Base-by-base conservation (phyloP, 2,888 invertebrate genomes). In the Hirudinaria manillensis region DNA sequence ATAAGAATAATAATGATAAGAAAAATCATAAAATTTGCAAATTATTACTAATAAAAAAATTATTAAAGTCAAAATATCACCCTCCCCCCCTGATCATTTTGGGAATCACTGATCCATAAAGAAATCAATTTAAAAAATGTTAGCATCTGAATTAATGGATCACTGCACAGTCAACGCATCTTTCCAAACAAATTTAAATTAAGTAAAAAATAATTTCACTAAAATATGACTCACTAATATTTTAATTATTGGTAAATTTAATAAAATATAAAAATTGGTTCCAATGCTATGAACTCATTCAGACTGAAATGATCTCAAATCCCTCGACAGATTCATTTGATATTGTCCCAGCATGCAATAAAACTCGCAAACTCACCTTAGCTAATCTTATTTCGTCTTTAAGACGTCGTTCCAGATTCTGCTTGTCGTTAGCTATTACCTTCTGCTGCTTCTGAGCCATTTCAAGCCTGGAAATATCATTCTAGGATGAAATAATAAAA, bases 391-490 rank as follows among this genome's bases (percentile, higher is more conserved):
- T 90, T 66, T 91, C 92, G 83, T 92, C 92, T 80, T 91, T 89
- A 7, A 93, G 86, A 81, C 90, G 90, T 84, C 91, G 89, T 83
- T 93, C 93, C 78, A 93, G 87, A 83, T 92, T 91, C 84, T 90
- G 76, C 75, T 84, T 85, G 75, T 84, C 83, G 75, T 81, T 78
- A 51, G 79, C 78, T 13, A 82, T 83, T 27, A 89, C 91, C 84
- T 93, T 92, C 87, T 94, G 90, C 83, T 92, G 93, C 83, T 91
- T 88, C 79, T 91, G 89, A 10, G 94, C 93, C 80, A 91, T 89
- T 83, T 93, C 92, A 77, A 95, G 86, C 85, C 85, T 85, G 76
- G 1, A 45, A 45, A 45, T 45, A 45, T 45, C 16, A 45, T 45
- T 13, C 56, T 16, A 7, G 13, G n/a, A 56, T 13, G 6, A 56